Evolutionary conservation across 2,113 vertebrate genomes (phyloP).

Genomic region (Sapayoa aenigma): DNA sequence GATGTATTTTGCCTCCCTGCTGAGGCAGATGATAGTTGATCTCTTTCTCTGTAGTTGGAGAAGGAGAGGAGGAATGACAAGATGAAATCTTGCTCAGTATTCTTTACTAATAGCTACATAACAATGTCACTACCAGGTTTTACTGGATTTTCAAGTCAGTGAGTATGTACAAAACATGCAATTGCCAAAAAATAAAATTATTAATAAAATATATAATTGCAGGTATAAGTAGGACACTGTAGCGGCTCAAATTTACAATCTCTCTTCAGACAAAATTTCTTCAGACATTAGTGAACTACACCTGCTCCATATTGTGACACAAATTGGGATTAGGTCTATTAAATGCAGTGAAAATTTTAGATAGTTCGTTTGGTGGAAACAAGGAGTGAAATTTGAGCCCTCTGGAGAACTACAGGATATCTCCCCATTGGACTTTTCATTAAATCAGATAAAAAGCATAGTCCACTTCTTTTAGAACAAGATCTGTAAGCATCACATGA

Average conservation of each 20-base stretch:
- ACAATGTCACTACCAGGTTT: not conserved
- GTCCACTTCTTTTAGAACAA: not conserved
- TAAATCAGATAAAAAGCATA: not conserved
- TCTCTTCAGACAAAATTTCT: not conserved
- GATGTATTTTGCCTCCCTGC: not conserved
- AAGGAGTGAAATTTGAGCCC: not conserved
- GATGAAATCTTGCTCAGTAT: not conserved
- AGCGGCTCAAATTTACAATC: not conserved
- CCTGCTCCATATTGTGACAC: not conserved
- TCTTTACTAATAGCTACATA: not conserved
- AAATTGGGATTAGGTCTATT: not conserved
- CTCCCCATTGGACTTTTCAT: not conserved
- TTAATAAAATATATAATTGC: not conserved
- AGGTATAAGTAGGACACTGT: not conserved
- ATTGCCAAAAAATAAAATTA: not conserved
- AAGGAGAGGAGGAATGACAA: not conserved
- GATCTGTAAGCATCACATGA: not conserved
- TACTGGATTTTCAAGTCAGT: not conserved
- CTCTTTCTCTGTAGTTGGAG: not conserved
- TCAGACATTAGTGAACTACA: not conserved
- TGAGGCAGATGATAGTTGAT: not conserved
- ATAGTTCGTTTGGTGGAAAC: not conserved
- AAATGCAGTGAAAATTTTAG: not conserved
- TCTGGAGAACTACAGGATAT: not conserved
- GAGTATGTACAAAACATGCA: not conserved